Evolutionary conservation across 2,113 vertebrate species (phyloP), one percentile per base, ranked within the genome.

Genomic region (Microtus pennsylvanicus): DNA sequence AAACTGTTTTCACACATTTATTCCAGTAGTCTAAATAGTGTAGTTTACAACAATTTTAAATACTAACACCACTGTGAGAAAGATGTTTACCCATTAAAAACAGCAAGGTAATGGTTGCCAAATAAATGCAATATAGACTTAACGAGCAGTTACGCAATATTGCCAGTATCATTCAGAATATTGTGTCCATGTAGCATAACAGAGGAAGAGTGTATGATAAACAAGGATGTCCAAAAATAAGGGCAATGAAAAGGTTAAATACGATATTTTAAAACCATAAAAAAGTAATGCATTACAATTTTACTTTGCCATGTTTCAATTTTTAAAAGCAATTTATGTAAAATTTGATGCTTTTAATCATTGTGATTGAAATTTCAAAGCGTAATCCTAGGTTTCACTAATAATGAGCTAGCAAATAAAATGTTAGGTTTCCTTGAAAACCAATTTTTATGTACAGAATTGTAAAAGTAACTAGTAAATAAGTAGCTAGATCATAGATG

Each of bases 301-400:
- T 83, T 70, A 87, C 89, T 21, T 19, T 33, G 67, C 38, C 1
- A 5, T 80, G 33, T 65, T 87, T 93, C 17, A 42, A n/a, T 75
- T 89, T 55, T 69, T 2, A 50, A 85, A 76, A 81, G 10, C 10
- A 92, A 55, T 87, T 61, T 42, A 78, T 82, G 55, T 42, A 42
- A 83, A 83, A 28, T 63, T 63, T 81, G 80, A 75, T 90, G 80
- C 50, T 50, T 14, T 81, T 50, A 47, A 61, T 81, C 16, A 90
- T 22, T 90, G 45, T 90, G 2, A 42, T 75, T 92, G 45, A 89
- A 94, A 91, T 89, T 96, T 63, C 28, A 93, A 80, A 82, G 78
- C 7, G 9, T 63, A 30, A 38, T 22, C 77, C 26, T 45, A 93
- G n/a, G 7, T 92, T 8, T 50, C 81, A 2, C 74, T 83, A 0